Conservation (phyloP, 2,113 vertebrate genomes). For the Hoplias malabaricus region DNA sequence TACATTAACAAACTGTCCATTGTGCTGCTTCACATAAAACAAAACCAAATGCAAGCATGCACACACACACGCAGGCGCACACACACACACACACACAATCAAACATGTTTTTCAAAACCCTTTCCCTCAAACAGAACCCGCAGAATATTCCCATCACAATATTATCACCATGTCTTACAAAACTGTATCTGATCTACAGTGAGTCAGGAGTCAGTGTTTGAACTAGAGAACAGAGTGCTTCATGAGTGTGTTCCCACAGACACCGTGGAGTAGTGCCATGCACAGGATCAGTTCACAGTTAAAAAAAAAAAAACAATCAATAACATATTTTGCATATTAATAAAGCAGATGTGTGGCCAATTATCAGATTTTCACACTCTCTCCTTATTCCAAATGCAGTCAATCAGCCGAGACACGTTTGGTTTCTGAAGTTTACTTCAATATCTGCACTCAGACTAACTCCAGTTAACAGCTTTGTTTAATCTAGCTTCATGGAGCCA, state of each 20-base stretch:
- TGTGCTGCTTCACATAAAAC: neutral
- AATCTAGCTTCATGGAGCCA: too few species aligned
- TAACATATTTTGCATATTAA: neutral
- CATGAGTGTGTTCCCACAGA: neutral
- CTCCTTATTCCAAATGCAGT: neutral
- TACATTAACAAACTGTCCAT: neutral
- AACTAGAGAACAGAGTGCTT: neutral
- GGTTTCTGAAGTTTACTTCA: neutral
- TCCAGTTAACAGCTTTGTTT: too few species aligned
- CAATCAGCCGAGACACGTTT: too few species aligned
- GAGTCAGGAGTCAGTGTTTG: slow-evolving; percentile 29
- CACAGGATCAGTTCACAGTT: neutral
- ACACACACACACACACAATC: neutral
- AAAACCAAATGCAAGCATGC: neutral
- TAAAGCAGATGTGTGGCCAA: neutral
- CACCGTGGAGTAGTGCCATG: neutral
- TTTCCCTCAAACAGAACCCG: neutral
- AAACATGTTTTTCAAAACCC: neutral
- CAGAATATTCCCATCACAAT: neutral
- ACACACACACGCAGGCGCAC: neutral
- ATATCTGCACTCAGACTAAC: too few species aligned
- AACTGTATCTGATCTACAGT: slow-evolving; percentile 5
- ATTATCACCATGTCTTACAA: neutral
- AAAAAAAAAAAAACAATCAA: neutral
- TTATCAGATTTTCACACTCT: neutral